Percentiles rank a stretch among this genome's conserved stretches.
Conservation (phyloP, 2,888 invertebrate species). For the Palloptera scutellata region DNA sequence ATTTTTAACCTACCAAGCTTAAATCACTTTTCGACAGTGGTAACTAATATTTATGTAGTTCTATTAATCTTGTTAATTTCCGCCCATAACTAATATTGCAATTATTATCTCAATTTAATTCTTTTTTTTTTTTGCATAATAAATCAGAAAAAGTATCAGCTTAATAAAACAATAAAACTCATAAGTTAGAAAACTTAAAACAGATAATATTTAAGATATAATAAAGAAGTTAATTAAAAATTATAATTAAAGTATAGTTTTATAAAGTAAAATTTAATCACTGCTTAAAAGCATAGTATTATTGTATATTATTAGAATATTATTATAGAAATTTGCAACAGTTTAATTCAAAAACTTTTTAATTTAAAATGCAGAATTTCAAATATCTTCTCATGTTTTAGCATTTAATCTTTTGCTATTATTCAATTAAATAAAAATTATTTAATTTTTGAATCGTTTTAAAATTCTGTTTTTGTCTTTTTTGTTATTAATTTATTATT, state of each 20-base stretch:
- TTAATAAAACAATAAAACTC: too few species aligned
- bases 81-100: too few species aligned
- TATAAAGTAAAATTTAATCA: conserved; percentile 37
- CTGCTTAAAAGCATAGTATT: conserved; percentile 41
- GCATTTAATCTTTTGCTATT: not conserved
- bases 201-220: conserved; percentile 25
- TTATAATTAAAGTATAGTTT: conserved; percentile 30
- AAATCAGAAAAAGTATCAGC: too few species aligned
- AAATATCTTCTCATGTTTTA: conserved; percentile 12
- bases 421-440: conserved; percentile 36
- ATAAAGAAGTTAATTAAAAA: conserved; percentile 35
- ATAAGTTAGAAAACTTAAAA: conserved; percentile 9
- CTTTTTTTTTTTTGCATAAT: too few species aligned
- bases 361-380: conserved; percentile 36
- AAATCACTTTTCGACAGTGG: too few species aligned
- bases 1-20: too few species aligned
- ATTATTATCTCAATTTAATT: too few species aligned
- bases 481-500: conserved; percentile 35
- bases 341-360: conserved; percentile 38
- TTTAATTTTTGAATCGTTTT: conserved; percentile 45
- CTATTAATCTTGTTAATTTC: too few species aligned
- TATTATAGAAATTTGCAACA: conserved; percentile 55
- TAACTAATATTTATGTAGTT: too few species aligned
- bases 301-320: conserved; percentile 46
- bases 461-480: conserved; percentile 34